Base-by-base conservation (phyloP, 2,888 invertebrate genomes). In the Mythimna impura region DNA sequence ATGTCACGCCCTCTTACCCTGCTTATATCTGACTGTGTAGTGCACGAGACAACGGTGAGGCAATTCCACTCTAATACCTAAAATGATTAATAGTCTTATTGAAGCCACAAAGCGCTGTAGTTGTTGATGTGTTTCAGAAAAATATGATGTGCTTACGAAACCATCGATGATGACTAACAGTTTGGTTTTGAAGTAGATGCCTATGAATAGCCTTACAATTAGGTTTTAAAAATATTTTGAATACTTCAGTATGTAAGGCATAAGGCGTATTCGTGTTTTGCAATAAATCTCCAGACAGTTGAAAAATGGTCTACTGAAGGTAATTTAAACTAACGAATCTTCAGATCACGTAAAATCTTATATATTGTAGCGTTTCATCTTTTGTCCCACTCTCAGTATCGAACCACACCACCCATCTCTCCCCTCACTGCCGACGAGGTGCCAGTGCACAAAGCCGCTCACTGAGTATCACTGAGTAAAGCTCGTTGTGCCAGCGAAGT, bases 1-100 rank as follows among this genome's bases (percentile, higher is more conserved):
- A 75, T 71, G 71, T 71, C 67, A 58, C 76, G 73, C 61, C 67
- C 71, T 52, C 67, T 67, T 80, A 60, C 55, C 81, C 72, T 43
- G 67, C 63, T 73, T 73, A 71, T 5, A 57, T 50, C 60, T 54
- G n/a, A 30, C 8, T 63, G 12, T 36, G 30, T 30, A 66, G 70
- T 66, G 36, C 60, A 60, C 4, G 52, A 20, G 3, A 36, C 17
- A 22, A 50, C 66, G 34, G 71, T 8, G 25, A 50, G n/a, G n/a
- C 67, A 78, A 65, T 10, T 58, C 36, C 5, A 52, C 20, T n/a
- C 50, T 52, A n/a, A 52, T 52, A 52, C n/a, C 50, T 52, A n/a
- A n/a, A 52, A 52, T 52, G n/a, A 52, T 52, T 17, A 47, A 47
- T 47, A 7, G 47, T 47, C 6, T 47, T 52, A n/a, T n/a, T 52